Conservation (phyloP, 2,888 invertebrate genomes). For the Bombylius discolor region DNA sequence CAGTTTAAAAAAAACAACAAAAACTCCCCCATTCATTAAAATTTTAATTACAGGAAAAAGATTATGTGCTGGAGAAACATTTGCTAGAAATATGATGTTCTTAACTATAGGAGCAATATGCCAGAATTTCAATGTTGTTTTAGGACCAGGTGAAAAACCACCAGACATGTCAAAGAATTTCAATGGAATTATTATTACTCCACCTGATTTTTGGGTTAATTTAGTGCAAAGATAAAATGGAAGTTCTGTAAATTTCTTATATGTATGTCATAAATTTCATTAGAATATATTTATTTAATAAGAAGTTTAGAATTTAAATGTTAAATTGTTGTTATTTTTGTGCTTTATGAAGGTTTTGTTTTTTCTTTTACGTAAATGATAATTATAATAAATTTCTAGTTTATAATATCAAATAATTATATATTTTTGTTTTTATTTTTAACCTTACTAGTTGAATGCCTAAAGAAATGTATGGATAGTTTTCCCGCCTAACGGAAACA, state of each 20-base stretch:
- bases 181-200: conserved; percentile 42
- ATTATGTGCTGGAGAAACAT: conserved; percentile 58
- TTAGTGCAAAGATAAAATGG: conserved; percentile 19
- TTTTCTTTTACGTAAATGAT: no score
- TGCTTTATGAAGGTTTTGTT: no score
- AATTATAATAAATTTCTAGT: no score
- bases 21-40: not conserved
- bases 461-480: no score
- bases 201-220: conserved; percentile 47
- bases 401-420: no score
- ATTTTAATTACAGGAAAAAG: conserved; percentile 41
- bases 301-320: no score
- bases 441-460: no score
- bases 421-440: no score
- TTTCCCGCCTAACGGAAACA: no score
- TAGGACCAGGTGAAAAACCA: conserved; percentile 39
- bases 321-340: no score
- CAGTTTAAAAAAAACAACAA: not conserved
- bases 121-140: conserved; percentile 48
- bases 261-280: not conserved
- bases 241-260: no score
- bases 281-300: not conserved
- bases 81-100: conserved; percentile 52
- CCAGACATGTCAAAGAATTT: conserved; percentile 34
- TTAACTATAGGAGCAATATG: conserved; percentile 45